Evolutionary conservation across 2,888 invertebrate genomes (phyloP), one percentile per base, ranked within the genome.

Genomic region (Acleris cristana): DNA sequence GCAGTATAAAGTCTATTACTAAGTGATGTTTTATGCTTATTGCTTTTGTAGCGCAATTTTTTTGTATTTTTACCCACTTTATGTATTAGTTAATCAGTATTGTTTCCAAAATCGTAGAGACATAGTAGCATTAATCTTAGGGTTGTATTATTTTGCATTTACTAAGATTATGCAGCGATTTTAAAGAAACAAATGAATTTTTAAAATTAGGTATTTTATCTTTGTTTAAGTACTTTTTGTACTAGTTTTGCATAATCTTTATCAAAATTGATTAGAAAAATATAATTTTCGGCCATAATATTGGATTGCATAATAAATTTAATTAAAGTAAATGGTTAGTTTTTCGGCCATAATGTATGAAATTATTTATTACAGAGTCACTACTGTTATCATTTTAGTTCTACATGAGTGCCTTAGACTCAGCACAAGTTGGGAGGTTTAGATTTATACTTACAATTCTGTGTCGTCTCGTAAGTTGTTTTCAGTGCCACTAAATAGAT

Each of bases 401-500:
- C 40, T 53, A 69, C 72, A 68, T 75, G 79, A 78, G 88, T 89
- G 87, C 88, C 88, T 87, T 87, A 85, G 72, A 79, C 70, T 75
- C 78, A 81, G 87, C 88, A 88, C 88, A 87, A 87, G 78, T 83
- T 80, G 77, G 74, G 70, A 74, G 55, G 76, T 73, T 70, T 73
- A 78, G 76, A 72, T 79, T 79, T 76, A 61, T 44, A 61, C 78
- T 76, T 76, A 77, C 72, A 73, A 73, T 75, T 79, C 77, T 69
- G 65, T 61, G 59, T 72, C 71, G 74, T 74, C 68, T 70, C 66
- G 62, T 64, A 69, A 69, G 72, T 73, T 74, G 73, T 76, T 79
- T 83, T 82, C 81, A 85, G 91, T 91, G 91, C 92, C 90, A 91
- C 90, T 79, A 64, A 76, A 72, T 79, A 66, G 75, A 72, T 71